Conservation (phyloP, 2,888 invertebrate genomes). For the Tetragonula carbonaria region DNA sequence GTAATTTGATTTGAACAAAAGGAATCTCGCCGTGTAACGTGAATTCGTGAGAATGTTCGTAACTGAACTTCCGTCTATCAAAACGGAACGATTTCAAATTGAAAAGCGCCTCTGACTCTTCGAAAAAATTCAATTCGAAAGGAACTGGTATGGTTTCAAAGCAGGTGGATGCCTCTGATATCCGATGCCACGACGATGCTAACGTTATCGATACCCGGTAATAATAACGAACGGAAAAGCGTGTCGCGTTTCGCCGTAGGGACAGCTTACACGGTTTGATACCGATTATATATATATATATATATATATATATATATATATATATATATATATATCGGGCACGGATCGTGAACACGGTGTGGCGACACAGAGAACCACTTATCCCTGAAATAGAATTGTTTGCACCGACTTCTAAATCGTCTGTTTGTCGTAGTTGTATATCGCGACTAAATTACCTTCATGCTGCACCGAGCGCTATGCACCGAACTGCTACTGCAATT, state of each 20-base stretch:
- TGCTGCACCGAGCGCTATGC: slow-evolving; percentile 31
- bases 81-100: not conserved
- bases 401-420: slow-evolving; percentile 63
- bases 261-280: not conserved
- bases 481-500: slow-evolving; percentile 56
- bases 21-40: not conserved
- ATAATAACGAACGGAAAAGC: slow-evolving; percentile 36
- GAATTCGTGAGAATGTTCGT: not conserved
- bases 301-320: not conserved
- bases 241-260: slow-evolving; percentile 40
- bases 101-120: not conserved
- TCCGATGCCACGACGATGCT: slow-evolving; percentile 10
- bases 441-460: slow-evolving; percentile 62
- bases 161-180: not conserved
- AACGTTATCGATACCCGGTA: slow-evolving; percentile 32
- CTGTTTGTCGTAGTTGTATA: slow-evolving; percentile 50
- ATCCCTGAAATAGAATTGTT: slow-evolving; percentile 67
- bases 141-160: not conserved
- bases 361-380: slow-evolving; percentile 34
- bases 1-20: not conserved
- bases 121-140: not conserved
- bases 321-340: not conserved
- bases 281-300: slow-evolving; percentile 1
- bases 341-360: slow-evolving; percentile 20
- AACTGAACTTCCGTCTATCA: not conserved